Percentiles rank a stretch among this genome's conserved stretches.
These are phyloP conservation scores for Rhinichthys osculus DNA, from an alignment of 2,797 vertebrate species.

Conservation along the genomic window DNA sequence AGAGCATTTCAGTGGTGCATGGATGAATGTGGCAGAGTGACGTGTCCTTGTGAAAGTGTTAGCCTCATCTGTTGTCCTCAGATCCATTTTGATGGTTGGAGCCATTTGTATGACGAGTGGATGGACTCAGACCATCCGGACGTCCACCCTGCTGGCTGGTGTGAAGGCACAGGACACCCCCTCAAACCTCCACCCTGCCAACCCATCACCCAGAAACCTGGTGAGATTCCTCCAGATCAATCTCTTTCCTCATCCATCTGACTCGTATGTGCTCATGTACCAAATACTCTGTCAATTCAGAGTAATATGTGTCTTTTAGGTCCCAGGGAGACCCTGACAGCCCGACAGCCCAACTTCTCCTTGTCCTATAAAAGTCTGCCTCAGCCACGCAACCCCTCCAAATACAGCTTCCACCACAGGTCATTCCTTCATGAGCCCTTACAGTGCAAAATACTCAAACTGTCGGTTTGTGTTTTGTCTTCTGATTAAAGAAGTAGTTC, in stretches of 20 bases:
- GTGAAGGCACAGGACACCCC: conserved; percentile 90
- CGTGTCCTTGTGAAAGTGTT: not conserved
- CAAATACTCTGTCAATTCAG: conserved; percentile 44
- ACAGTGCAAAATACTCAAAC: not conserved
- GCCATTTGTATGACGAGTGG: conserved; percentile 95
- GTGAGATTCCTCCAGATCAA: conserved; percentile 60
- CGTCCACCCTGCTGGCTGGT: conserved; percentile 95
- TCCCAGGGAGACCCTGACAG: conserved; percentile 81
- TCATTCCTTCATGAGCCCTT: conserved; percentile 63
- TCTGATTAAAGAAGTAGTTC: not conserved
- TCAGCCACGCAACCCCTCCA: conserved; percentile 85
- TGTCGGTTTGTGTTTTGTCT: not conserved
- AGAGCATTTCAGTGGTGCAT: not conserved
- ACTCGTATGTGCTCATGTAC: conserved; percentile 6
- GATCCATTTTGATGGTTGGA: conserved; percentile 98
- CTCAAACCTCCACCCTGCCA: conserved; percentile 89
- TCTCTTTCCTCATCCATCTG: not conserved
- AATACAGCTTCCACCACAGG: conserved; percentile 98
- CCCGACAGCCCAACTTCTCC: conserved; percentile 80
- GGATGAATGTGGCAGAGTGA: not conserved
- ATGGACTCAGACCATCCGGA: conserved; percentile 94
- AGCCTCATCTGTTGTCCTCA: conserved; percentile 63
- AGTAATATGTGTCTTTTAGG: conserved; percentile 71
- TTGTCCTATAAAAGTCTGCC: conserved; percentile 87
- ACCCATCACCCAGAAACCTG: conserved; percentile 70